Percentiles rank a stretch among this genome's conserved stretches.
Conservation (phyloP, 2,888 invertebrate species). For the Heteromurus nitidus region DNA sequence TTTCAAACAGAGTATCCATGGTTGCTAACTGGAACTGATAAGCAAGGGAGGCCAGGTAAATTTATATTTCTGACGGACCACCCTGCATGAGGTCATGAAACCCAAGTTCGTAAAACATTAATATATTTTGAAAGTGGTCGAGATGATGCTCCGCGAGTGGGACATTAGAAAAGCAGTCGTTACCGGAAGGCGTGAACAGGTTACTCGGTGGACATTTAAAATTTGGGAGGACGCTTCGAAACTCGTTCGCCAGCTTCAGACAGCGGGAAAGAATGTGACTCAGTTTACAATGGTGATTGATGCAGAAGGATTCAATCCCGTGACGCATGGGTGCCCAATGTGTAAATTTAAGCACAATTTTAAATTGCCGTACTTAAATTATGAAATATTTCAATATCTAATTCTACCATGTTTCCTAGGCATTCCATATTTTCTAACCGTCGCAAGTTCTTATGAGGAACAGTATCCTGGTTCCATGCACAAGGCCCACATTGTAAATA, state of each 20-base stretch:
- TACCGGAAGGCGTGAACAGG: constrained; percentile 4
- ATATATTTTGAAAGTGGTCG: too few relatives aligned
- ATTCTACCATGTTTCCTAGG: constrained; percentile 14
- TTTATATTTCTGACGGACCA: background rate
- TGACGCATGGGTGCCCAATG: constrained; percentile 45
- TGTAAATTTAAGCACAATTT: constrained; percentile 38
- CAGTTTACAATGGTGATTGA: constrained; percentile 33
- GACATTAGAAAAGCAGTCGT: constrained; percentile 24
- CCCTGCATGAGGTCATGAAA: background rate
- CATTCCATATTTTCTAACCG: constrained; percentile 30
- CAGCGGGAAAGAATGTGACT: constrained; percentile 45
- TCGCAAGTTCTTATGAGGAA: constrained; percentile 32
- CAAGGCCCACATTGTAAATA: constrained; percentile 38
- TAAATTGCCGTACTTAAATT: background rate
- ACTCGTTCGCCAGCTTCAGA: constrained; percentile 21
- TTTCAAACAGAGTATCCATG: constrained; percentile 38
- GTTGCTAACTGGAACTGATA: constrained; percentile 32
- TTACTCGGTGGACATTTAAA: constrained; percentile 41
- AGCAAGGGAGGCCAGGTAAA: constrained; percentile 53
- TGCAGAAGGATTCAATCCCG: constrained; percentile 47
- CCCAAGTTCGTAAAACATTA: background rate
- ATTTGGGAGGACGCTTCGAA: constrained; percentile 42
- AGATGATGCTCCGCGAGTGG: constrained; percentile 37
- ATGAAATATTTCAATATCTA: background rate
- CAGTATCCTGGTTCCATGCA: constrained; percentile 44